phyloP scores from a whole-genome alignment of 2,113 vertebrate species.

The Pleuronectes platessa region DNA sequence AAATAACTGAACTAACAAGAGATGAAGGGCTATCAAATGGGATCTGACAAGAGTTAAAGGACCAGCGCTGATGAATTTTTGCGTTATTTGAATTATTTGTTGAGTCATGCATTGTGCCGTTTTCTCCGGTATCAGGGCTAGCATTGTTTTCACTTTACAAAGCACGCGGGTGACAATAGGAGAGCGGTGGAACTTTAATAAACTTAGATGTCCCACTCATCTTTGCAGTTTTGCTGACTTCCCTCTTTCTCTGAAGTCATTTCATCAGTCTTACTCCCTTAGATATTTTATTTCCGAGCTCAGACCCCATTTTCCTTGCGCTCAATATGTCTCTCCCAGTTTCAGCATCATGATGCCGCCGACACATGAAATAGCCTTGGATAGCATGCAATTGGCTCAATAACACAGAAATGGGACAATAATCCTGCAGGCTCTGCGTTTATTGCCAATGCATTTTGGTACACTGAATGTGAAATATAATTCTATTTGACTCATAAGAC shows the following conservation, averaged over 20 bases:
- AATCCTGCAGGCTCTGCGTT: conserved; percentile 39
- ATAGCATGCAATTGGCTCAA: conserved; percentile 20
- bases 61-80: conserved; percentile 50
- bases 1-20: conserved; percentile 13
- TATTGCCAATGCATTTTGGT: conserved; percentile 27
- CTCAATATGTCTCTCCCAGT: conserved; percentile 50
- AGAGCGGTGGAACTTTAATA: conserved; percentile 38
- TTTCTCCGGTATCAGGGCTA: conserved; percentile 43
- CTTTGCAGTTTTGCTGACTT: conserved; percentile 51
- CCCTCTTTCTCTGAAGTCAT: conserved; percentile 25
- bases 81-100: conserved; percentile 50
- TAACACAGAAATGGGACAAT: conserved; percentile 41
- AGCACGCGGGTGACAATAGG: conserved; percentile 26
- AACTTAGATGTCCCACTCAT: conserved; percentile 34
- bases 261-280: conserved; percentile 42
- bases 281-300: conserved; percentile 30
- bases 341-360: conserved; percentile 8
- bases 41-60: conserved; percentile 16
- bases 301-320: conserved; percentile 42
- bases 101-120: conserved; percentile 42
- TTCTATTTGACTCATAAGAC: conserved; percentile 56
- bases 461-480: conserved; percentile 38
- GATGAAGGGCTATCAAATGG: conserved; percentile 18
- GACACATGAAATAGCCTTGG: conserved; percentile 31
- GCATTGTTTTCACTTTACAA: conserved; percentile 23